Evolutionary conservation across 2,888 invertebrate species (phyloP).

Genomic region (Priapulus caudatus): DNA sequence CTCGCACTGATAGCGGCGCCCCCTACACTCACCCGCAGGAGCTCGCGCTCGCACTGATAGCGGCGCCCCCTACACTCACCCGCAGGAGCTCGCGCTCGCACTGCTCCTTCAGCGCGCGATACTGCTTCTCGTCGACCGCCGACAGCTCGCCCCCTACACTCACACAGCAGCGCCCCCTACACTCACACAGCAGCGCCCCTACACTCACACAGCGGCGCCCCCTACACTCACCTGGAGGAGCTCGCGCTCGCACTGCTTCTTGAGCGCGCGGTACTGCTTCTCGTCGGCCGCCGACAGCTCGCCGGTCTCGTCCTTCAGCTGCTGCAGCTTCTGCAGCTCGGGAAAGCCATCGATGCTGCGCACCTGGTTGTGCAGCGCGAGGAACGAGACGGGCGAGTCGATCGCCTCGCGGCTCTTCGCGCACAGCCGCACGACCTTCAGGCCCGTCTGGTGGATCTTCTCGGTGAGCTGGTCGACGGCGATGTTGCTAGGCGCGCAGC

Average conservation of each 20-base stretch:
- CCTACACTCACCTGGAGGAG: conserved; percentile 47
- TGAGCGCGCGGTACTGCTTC: conserved; percentile 75
- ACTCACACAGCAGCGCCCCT: too few species aligned
- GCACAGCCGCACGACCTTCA: conserved; percentile 83
- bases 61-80: too few species aligned
- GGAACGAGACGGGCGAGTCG: conserved; percentile 89
- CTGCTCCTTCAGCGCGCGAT: conserved; percentile 72
- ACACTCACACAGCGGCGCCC: too few species aligned
- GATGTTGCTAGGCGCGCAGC: conserved; percentile 97
- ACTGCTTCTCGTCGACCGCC: conserved; percentile 86
- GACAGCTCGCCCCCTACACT: too few species aligned
- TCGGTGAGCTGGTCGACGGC: conserved; percentile 98
- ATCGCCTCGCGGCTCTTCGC: conserved; percentile 97
- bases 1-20: too few species aligned
- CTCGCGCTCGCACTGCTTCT: conserved; percentile 79
- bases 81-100: too few species aligned
- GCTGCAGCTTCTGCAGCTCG: conserved; percentile 85
- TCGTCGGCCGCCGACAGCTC: conserved; percentile 92
- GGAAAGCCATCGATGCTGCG: conserved; percentile 80
- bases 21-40: too few species aligned
- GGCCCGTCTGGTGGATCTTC: conserved; percentile 91
- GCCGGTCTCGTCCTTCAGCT: conserved; percentile 94
- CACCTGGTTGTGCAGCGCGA: conserved; percentile 94
- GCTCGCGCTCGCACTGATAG: too few species aligned
- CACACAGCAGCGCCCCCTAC: too few species aligned